phyloP scores from a whole-genome alignment of 2,113 vertebrate species.

The Sorex araneus region DNA sequence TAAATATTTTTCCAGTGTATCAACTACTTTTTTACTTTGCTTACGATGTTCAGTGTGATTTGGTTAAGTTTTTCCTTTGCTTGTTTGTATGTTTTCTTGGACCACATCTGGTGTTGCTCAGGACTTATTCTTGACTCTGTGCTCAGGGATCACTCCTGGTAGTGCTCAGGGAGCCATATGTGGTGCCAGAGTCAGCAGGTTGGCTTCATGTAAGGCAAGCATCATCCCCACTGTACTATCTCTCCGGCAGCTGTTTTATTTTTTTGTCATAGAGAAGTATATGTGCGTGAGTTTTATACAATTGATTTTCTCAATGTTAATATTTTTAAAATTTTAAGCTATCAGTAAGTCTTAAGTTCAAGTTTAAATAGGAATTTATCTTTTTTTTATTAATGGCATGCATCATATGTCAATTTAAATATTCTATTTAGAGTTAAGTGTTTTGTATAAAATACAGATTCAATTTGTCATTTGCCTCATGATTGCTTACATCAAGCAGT shows the following conservation, averaged over 20 bases:
- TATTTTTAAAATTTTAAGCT: neutral
- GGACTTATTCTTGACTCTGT: too few relatives aligned
- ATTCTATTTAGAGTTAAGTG: neutral
- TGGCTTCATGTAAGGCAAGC: too few relatives aligned
- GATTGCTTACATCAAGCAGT: neutral
- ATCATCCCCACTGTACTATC: too few relatives aligned
- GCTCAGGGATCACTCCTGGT: too few relatives aligned
- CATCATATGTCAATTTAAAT: neutral
- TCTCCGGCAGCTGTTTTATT: too few relatives aligned
- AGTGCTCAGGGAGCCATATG: too few relatives aligned
- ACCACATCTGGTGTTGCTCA: too few relatives aligned
- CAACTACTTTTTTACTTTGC: neutral
- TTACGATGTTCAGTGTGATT: neutral
- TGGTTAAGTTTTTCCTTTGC: neutral
- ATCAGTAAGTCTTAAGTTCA: neutral
- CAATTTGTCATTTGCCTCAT: constrained; percentile 23
- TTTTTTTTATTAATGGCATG: neutral
- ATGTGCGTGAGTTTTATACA: neutral
- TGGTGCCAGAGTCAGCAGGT: too few relatives aligned
- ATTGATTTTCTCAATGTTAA: constrained; percentile 33
- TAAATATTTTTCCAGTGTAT: neutral
- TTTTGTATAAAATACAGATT: neutral
- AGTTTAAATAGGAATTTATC: constrained; percentile 8
- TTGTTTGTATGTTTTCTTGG: neutral
- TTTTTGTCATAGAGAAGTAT: neutral